Conservation (phyloP, 2,113 vertebrate genomes). For the Lathamus discolor region DNA sequence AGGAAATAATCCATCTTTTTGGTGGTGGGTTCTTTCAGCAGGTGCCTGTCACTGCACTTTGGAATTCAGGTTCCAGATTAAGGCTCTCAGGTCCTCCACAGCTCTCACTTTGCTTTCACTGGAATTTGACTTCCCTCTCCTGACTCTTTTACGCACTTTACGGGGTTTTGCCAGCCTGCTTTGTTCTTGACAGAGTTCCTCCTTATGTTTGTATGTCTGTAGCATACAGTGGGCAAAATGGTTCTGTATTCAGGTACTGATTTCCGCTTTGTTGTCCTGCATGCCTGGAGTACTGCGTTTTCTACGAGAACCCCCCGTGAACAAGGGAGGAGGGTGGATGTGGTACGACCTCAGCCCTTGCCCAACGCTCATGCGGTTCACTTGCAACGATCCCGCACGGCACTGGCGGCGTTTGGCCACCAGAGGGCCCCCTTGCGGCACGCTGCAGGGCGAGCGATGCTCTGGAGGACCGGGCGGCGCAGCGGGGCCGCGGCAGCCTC, state of each 20-base stretch:
- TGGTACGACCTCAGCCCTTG: background rate
- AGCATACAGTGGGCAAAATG: background rate
- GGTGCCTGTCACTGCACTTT: background rate
- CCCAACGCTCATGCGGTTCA: accelerated
- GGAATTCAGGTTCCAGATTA: background rate
- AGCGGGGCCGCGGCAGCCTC: too few species aligned
- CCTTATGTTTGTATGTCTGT: too few species aligned
- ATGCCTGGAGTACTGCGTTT: accelerated
- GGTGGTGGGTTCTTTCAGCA: too few species aligned
- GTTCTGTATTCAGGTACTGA: background rate
- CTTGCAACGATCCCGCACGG: background rate
- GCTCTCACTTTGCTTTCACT: background rate
- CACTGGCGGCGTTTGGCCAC: background rate
- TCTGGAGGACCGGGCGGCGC: background rate
- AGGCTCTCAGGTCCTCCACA: background rate
- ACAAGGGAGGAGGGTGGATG: accelerated
- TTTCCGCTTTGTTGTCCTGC: background rate
- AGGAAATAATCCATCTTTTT: background rate
- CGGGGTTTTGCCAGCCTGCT: background rate
- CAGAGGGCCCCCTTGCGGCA: background rate
- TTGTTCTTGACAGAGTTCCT: background rate
- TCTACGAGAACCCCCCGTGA: background rate
- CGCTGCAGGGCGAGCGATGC: background rate
- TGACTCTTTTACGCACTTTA: background rate
- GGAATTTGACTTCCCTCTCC: background rate